Evolutionary conservation across 2,888 invertebrate species (phyloP).

Genomic region (Apoda limacodes): DNA sequence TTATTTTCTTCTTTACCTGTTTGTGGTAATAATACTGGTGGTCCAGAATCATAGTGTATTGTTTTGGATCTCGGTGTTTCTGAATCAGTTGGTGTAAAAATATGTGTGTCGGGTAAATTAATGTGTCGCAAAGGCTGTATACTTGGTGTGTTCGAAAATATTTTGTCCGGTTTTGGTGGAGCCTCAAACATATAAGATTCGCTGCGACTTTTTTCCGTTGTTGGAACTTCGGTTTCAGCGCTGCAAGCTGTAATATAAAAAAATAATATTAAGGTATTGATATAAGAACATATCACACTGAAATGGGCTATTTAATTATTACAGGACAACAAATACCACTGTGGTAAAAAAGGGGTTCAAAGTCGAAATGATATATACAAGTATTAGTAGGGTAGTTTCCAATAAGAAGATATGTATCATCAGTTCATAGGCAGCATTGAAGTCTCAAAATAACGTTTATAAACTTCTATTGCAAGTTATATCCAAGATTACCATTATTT

Average conservation of each 20-base stretch:
- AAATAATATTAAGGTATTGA: too few species aligned
- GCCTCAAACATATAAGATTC: constrained; percentile 47
- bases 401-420: too few species aligned
- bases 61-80: constrained; percentile 64
- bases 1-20: constrained; percentile 23
- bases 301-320: too few species aligned
- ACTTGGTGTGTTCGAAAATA: constrained; percentile 47
- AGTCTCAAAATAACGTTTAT: too few species aligned
- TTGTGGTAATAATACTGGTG: constrained; percentile 39
- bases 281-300: too few species aligned
- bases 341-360: too few species aligned
- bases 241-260: constrained; percentile 49
- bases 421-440: too few species aligned
- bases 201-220: constrained; percentile 31
- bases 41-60: constrained; percentile 49
- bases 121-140: constrained; percentile 59
- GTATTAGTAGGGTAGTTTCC: too few species aligned
- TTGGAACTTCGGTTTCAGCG: constrained; percentile 34
- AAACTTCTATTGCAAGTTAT: too few species aligned
- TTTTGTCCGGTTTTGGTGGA: constrained; percentile 40
- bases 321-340: too few species aligned
- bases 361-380: too few species aligned
- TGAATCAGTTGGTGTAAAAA: constrained; percentile 63
- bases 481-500: too few species aligned
- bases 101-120: constrained; percentile 61